phyloP scores from a whole-genome alignment of 92 coral and sea anemone species.

The Paragorgia papillata region DNA sequence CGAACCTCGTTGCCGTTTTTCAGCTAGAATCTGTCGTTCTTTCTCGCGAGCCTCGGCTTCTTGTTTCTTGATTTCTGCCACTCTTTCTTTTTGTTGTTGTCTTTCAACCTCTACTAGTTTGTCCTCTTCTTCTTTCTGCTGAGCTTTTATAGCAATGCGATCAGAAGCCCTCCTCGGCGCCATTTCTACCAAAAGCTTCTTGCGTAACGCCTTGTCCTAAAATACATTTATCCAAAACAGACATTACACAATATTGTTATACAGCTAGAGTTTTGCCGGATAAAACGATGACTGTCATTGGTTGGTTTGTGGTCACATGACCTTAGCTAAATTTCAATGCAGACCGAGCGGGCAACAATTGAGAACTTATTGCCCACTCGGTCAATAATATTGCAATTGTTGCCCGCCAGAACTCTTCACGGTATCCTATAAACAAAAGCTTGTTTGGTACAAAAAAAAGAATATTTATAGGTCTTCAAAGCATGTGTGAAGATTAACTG shows the following conservation, averaged over 20 bases:
- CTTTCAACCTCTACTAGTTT: conserved; percentile 61
- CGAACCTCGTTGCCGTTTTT: conserved; percentile 86
- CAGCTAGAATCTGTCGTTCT: conserved; percentile 75
- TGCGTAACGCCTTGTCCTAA: conserved; percentile 90
- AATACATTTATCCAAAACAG: not conserved
- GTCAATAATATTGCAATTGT: no score
- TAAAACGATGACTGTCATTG: no score
- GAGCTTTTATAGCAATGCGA: conserved; percentile 86
- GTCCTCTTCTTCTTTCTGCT: conserved; percentile 71
- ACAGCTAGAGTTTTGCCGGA: no score
- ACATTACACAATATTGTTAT: not conserved
- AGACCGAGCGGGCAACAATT: no score
- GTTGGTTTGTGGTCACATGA: no score
- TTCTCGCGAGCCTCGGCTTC: conserved; percentile 87
- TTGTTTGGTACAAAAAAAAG: no score
- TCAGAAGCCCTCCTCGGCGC: conserved; percentile 92
- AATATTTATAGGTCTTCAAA: no score
- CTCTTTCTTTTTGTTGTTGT: conserved; percentile 67
- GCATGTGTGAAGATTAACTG: no score
- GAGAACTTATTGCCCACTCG: no score
- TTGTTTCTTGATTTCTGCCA: conserved; percentile 73
- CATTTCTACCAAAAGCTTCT: conserved; percentile 81
- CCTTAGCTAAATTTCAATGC: no score
- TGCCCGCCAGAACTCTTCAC: no score
- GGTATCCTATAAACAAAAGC: no score